These are phyloP conservation scores for Cryptotermes secundus DNA, from an alignment of 1,140 invertebrate genomes.

Conservation along the genomic window DNA sequence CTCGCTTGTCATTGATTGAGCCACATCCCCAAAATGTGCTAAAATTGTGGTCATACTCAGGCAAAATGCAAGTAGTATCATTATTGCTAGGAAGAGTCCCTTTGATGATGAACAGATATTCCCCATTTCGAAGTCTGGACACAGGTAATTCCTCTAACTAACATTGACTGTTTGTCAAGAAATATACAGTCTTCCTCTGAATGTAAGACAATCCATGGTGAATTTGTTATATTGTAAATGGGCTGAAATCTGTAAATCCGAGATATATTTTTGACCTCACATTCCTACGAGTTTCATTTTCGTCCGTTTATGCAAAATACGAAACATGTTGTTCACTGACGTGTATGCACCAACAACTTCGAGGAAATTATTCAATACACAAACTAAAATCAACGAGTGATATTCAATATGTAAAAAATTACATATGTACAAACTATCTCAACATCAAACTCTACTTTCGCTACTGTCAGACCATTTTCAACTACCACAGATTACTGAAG, in stretches of 20 bases:
- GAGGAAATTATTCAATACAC: not conserved
- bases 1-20: slow-evolving; percentile 53
- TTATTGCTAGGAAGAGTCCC: slow-evolving; percentile 21
- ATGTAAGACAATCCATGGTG: not conserved
- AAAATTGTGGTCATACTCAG: slow-evolving; percentile 28
- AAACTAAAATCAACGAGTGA: not conserved
- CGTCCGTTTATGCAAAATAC: slow-evolving; percentile 3
- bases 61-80: slow-evolving; percentile 26
- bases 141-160: slow-evolving; percentile 7
- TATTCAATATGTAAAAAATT: not conserved
- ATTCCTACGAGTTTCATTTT: not conserved
- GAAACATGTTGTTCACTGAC: not conserved
- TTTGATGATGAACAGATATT: slow-evolving; percentile 8
- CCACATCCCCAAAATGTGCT: slow-evolving; percentile 33
- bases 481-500: not conserved
- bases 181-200: not conserved
- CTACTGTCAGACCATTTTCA: not conserved
- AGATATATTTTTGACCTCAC: not conserved
- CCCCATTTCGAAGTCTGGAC: slow-evolving; percentile 22
- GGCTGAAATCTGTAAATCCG: not conserved
- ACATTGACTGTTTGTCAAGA: slow-evolving; percentile 23
- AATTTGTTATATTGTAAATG: not conserved
- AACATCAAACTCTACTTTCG: not conserved
- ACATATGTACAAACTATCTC: not conserved
- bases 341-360: not conserved